These are phyloP conservation scores for Microtus montanus DNA, from an alignment of 2,113 vertebrate species.

Conservation along the genomic window DNA sequence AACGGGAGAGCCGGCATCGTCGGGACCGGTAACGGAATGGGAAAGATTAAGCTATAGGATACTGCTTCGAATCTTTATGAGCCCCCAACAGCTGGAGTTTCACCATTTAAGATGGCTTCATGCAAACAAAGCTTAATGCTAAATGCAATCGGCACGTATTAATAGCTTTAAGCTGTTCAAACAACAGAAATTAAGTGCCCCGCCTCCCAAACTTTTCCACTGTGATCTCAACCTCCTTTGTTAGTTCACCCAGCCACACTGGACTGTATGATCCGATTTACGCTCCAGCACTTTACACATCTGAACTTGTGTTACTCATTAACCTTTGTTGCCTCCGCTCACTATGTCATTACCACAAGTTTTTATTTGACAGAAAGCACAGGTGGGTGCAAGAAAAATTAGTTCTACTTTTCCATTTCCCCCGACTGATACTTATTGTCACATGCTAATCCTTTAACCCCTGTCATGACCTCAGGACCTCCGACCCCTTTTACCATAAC, in stretches of 20 bases:
- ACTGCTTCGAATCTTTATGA: constrained; percentile 31
- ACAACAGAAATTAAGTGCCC: constrained; percentile 86
- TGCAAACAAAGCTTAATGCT: constrained; percentile 60
- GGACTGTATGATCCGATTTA: constrained; percentile 84
- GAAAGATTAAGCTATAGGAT: constrained; percentile 75
- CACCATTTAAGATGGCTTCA: constrained; percentile 70
- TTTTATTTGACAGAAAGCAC: constrained; percentile 90
- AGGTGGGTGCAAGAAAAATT: constrained; percentile 90
- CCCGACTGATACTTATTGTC: constrained; percentile 85
- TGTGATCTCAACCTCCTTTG: constrained; percentile 80
- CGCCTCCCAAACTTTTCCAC: constrained; percentile 85
- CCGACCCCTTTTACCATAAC: constrained; percentile 91
- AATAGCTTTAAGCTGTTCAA: constrained; percentile 80
- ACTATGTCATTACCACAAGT: constrained; percentile 84
- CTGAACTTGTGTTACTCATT: constrained; percentile 89
- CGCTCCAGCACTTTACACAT: constrained; percentile 83
- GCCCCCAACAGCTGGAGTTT: constrained; percentile 54
- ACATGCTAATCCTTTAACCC: constrained; percentile 90
- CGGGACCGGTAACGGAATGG: constrained; percentile 33
- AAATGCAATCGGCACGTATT: constrained; percentile 78
- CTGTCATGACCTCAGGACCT: constrained; percentile 90
- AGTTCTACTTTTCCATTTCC: constrained; percentile 88
- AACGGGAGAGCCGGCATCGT: constrained; percentile 29
- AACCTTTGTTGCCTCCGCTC: constrained; percentile 87
- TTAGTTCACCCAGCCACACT: constrained; percentile 71